Evolutionary conservation across 1,140 invertebrate species (phyloP), one percentile per base, ranked within the genome.

Genomic region (Trichogramma pretiosum): DNA sequence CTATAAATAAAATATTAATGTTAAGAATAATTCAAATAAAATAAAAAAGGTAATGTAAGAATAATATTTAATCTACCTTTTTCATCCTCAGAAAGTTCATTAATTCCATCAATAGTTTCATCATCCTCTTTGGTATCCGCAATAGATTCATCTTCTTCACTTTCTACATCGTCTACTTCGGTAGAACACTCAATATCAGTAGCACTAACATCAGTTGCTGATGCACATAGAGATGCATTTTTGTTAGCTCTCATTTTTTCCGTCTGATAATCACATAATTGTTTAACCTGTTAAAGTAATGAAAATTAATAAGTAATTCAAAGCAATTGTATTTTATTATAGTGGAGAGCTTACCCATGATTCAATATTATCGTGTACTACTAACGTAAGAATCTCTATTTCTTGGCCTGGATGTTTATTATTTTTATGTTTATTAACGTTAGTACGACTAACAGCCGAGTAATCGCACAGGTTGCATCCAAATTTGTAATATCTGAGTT

Each of bases 401-500:
- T 13, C 46, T 28, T 63, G 48, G 11, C 55, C 47, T 10, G 55
- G 44, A 43, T 74, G 72, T 21, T 42, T 50, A 52, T 59, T 67
- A 4, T 8, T 24, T 30, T 61, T 59, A 36, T 72, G 70, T 33
- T 68, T 69, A 5, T 59, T 21, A 14, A 69, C 41, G 9, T 52
- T 42, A 11, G 46, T 55, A 21, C 59, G 57, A 46, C 59, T 69
- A 3, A 68, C 60, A 3, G 65, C 47, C 11, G 60, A 54, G 39
- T 58, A 66, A 22, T 61, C 64, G 51, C 71, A 72, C 11, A 48
- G 38, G 19, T 57, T 57, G 22, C 70, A 72, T 1, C 59, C 40
- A 60, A 60, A 71, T 22, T 63, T 65, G 16, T 42, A 39, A 52
- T 77, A 78, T 19, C 74, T 68, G 3, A 78, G 53, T 52, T 80